Evolutionary conservation across 2,113 vertebrate genomes (phyloP).

Genomic region (Labeo rohita): DNA sequence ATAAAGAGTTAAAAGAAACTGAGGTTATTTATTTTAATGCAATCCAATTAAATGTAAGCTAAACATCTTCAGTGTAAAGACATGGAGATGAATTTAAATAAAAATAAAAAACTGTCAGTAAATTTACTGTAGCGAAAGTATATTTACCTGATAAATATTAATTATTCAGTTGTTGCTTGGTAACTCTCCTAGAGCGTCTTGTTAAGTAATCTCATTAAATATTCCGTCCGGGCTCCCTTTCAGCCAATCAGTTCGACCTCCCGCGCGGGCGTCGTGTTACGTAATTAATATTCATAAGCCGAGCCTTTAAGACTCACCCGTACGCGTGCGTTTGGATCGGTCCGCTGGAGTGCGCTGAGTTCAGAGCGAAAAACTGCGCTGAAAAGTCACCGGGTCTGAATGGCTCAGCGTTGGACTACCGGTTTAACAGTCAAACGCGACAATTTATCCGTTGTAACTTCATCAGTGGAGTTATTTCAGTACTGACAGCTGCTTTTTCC

Average conservation of each 20-base stretch:
- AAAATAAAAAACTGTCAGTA: not conserved
- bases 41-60: not conserved
- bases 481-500: not conserved
- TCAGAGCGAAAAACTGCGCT: not conserved
- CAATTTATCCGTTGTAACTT: not conserved
- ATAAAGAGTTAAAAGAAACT: not conserved
- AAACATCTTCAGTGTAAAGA: not conserved
- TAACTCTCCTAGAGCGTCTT: not conserved
- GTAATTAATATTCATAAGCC: conserved; percentile 25
- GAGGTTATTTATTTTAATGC: not conserved
- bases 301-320: not conserved
- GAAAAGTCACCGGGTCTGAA: not conserved
- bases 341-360: conserved; percentile 12
- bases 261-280: not conserved
- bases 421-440: not conserved
- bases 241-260: not conserved
- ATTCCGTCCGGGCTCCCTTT: not conserved
- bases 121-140: not conserved
- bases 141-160: not conserved
- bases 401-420: not conserved
- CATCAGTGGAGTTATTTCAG: not conserved
- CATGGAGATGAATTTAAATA: not conserved
- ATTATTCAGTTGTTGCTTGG: not conserved
- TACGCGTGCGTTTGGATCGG: not conserved
- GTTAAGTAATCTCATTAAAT: not conserved